phyloP scores from a whole-genome alignment of 2,797 vertebrate genomes.

The Sitta carolinensis region DNA sequence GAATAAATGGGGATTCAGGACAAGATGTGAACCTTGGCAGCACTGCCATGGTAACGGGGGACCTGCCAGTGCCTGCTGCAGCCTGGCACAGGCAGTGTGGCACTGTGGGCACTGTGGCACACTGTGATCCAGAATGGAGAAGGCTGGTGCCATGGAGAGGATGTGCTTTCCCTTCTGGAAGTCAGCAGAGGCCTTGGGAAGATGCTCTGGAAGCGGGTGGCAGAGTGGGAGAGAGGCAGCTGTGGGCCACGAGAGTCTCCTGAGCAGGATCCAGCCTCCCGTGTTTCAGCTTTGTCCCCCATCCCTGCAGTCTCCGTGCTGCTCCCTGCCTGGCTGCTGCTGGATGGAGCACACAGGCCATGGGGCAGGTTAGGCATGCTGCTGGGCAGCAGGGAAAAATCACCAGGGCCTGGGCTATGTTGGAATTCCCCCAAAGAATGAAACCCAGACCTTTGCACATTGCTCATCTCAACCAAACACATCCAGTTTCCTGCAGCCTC shows the following conservation, averaged over 20 bases:
- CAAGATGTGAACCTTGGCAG: conserved; percentile 12
- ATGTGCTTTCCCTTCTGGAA: neutral
- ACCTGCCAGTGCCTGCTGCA: neutral
- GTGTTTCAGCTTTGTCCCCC: neutral
- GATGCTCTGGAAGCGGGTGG: neutral
- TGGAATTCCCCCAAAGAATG: neutral
- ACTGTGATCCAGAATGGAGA: accelerated
- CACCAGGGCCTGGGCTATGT: neutral
- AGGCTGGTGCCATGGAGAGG: neutral
- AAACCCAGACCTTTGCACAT: accelerated
- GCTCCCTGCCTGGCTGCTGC: neutral
- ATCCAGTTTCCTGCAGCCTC: accelerated
- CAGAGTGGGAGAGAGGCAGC: neutral
- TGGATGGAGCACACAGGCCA: neutral
- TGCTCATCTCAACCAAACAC: neutral
- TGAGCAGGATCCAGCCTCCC: neutral
- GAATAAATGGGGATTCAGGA: neutral
- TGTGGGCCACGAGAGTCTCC: neutral
- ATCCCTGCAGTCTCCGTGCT: accelerated
- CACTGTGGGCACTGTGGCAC: accelerated
- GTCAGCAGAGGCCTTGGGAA: neutral
- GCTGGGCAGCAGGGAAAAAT: neutral
- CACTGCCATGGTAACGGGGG: neutral
- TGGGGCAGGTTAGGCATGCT: neutral
- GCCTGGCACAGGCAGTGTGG: neutral